Conservation (phyloP, 2,797 vertebrate genomes). For the Labroides dimidiatus region DNA sequence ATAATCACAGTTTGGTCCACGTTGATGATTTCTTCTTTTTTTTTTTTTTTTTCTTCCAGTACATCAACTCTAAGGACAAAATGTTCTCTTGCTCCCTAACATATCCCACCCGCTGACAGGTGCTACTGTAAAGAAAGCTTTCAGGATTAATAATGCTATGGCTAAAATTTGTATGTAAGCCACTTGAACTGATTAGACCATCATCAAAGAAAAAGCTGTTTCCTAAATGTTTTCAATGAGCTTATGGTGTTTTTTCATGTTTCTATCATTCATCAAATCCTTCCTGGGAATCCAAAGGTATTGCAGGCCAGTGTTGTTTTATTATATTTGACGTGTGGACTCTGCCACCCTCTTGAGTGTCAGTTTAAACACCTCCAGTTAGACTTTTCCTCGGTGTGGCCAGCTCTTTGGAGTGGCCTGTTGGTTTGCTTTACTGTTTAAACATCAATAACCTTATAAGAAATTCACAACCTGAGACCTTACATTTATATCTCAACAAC, state of each 20-base stretch:
- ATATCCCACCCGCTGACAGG: too few relatives aligned
- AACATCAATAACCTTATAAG: constrained; percentile 28
- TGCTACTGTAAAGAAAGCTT: too few relatives aligned
- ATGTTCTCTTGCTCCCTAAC: too few relatives aligned
- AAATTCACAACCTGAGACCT: constrained; percentile 10
- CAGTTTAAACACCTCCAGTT: background rate
- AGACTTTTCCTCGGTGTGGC: background rate
- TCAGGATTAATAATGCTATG: too few relatives aligned
- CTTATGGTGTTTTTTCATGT: background rate
- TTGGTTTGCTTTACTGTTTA: constrained; percentile 2
- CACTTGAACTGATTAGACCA: background rate
- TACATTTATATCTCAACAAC: constrained; percentile 33
- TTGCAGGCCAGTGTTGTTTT: too few relatives aligned
- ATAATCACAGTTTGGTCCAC: too few relatives aligned
- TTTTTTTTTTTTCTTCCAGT: too few relatives aligned
- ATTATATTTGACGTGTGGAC: background rate
- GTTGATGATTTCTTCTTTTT: too few relatives aligned
- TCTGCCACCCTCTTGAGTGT: background rate
- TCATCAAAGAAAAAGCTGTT: background rate
- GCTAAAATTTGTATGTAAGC: background rate
- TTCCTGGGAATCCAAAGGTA: background rate
- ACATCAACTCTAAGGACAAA: too few relatives aligned
- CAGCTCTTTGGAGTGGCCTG: background rate
- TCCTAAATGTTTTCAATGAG: background rate
- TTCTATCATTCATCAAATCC: background rate